phyloP scores from a whole-genome alignment of 2,888 invertebrate genomes.

The Hypomecis atomaria region DNA sequence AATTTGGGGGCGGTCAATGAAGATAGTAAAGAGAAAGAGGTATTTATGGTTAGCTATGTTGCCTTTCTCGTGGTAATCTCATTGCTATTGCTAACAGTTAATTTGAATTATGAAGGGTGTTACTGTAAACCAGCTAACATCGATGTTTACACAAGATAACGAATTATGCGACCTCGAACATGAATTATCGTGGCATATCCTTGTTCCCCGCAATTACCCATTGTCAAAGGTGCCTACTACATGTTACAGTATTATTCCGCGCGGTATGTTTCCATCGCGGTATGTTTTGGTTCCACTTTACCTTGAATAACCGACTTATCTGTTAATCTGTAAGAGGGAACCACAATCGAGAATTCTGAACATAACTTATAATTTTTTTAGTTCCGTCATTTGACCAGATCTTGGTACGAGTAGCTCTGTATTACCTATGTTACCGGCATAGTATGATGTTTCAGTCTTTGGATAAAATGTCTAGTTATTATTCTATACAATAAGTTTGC shows the following conservation, averaged over 20 bases:
- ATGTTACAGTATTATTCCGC: constrained; percentile 42
- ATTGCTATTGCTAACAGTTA: no score
- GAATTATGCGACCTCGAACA: constrained; percentile 46
- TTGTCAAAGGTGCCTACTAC: constrained; percentile 43
- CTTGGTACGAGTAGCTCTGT: no score
- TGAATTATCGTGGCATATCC: constrained; percentile 51
- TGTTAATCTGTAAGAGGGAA: not conserved
- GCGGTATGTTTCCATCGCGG: constrained; percentile 31
- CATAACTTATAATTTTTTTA: not conserved
- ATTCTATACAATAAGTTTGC: no score
- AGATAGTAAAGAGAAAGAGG: no score
- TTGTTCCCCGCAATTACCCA: constrained; percentile 50
- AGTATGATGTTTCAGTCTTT: no score
- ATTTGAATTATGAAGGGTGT: no score
- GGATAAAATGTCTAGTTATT: no score
- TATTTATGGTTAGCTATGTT: no score
- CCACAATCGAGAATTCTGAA: not conserved
- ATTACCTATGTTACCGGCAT: no score
- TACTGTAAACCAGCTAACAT: constrained; percentile 8
- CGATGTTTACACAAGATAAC: constrained; percentile 35
- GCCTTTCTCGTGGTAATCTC: no score
- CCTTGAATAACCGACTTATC: not conserved
- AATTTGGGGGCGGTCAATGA: no score
- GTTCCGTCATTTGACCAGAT: constrained; percentile 1
- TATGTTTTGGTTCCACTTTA: constrained; percentile 5